Conservation (phyloP, 92 coral and sea anemone genomes). For the Ricordea florida region DNA sequence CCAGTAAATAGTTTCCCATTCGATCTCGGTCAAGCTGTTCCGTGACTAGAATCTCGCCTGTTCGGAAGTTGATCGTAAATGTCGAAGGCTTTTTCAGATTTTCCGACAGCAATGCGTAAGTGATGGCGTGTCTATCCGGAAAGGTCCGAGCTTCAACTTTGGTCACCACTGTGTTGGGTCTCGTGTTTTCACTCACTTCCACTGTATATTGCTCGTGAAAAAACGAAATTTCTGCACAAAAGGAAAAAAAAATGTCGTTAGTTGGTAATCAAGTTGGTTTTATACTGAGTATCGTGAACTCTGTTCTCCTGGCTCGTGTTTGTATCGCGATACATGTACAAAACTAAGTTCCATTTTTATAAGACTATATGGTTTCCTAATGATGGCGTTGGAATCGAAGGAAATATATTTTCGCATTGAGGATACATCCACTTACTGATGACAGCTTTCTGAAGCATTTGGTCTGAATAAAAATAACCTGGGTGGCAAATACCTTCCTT, state of each 20-base stretch:
- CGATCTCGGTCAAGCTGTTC: conserved; percentile 71
- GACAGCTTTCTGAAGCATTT: no score
- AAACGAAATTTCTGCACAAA: conserved; percentile 73
- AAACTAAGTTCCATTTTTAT: no score
- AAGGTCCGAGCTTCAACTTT: conserved; percentile 80
- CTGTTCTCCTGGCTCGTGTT: no score
- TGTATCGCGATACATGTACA: no score
- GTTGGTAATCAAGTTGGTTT: background rate
- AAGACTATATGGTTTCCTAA: no score
- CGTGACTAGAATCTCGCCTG: conserved; percentile 71
- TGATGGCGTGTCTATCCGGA: conserved; percentile 37
- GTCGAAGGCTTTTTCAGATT: conserved; percentile 65
- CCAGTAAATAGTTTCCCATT: conserved; percentile 73
- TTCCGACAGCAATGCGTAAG: conserved; percentile 81
- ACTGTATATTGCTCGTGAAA: conserved; percentile 68
- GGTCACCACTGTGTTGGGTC: conserved; percentile 58
- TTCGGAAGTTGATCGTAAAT: conserved; percentile 67
- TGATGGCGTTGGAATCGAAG: no score
- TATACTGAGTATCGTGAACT: background rate
- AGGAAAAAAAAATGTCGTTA: background rate
- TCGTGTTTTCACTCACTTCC: conserved; percentile 71
- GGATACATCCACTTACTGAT: no score
- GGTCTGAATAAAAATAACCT: no score
- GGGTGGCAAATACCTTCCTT: no score
- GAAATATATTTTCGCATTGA: no score